These are phyloP conservation scores for Lepidocolaptes lacrymiger DNA, from an alignment of 2,797 vertebrate genomes.

Conservation along the genomic window DNA sequence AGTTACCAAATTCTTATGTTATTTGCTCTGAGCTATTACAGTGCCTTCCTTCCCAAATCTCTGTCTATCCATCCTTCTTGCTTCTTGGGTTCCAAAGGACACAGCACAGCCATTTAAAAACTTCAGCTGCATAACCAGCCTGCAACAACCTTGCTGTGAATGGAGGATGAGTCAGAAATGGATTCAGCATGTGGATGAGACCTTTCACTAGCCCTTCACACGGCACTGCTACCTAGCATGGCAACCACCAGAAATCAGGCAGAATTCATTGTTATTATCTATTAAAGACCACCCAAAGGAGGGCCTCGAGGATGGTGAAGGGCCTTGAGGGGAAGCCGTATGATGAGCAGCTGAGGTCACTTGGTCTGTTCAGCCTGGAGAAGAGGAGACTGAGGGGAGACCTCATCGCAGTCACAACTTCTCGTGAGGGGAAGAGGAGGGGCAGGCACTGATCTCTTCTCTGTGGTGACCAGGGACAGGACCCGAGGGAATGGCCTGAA, in stretches of 20 bases:
- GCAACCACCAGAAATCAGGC: accelerated
- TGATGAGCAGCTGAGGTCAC: not conserved
- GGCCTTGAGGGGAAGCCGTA: not conserved
- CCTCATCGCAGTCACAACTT: accelerated
- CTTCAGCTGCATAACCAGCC: not conserved
- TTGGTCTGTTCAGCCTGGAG: not conserved
- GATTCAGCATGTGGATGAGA: accelerated
- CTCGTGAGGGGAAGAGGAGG: accelerated
- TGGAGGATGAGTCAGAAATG: accelerated
- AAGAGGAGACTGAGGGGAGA: not conserved
- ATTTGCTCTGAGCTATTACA: accelerated
- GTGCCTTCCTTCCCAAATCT: accelerated
- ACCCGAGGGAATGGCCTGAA: accelerated
- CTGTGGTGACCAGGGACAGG: not conserved
- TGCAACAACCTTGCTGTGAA: accelerated
- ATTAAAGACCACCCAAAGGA: not conserved
- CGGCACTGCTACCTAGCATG: accelerated
- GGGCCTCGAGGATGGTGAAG: not conserved
- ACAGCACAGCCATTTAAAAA: accelerated
- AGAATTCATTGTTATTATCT: not conserved
- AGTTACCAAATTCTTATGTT: accelerated
- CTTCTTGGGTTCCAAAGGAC: accelerated
- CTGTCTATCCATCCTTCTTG: not conserved
- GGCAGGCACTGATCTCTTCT: not conserved
- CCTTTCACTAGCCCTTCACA: not conserved